Evolutionary conservation across 2,888 invertebrate genomes (phyloP), one percentile per base, ranked within the genome.

Genomic region (Harpalus rufipes): DNA sequence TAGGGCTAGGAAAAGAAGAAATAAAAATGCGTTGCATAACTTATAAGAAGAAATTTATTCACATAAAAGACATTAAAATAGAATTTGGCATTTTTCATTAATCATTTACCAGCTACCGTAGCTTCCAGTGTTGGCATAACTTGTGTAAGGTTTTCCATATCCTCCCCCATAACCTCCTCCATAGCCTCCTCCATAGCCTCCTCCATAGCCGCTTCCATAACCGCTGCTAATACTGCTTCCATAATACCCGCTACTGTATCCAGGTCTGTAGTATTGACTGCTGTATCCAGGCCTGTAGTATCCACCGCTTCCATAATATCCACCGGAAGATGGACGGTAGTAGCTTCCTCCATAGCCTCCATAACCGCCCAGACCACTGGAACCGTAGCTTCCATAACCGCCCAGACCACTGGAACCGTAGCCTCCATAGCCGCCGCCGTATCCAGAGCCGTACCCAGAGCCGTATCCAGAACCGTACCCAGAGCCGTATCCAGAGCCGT

Each of bases 211-310:
- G 21, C 10, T 63, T 7, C 51, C 63, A 41, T 63, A 63, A 1
- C 25, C 8, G 7, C 10, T 63, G 4, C 51, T 51, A 41, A 41
- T 2, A 76, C 78, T n/a, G 14, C 41, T 12, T 7, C 72, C 56
- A 6, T 41, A 1, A 41, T 74, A 82, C 51, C 82, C 82, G 39
- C 39, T 74, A 8, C 86, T 84, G 14, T 59, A 84, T 56, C 84
- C 84, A 59, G 74, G 59, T n/a, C 86, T 80, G 58, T 80, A 85
- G 7, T 85, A 74, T 32, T 21, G 21, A 21, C 39, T 74, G 6
- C 86, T 84, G 18, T 59, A 84, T 56, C 84, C 84, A 65, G 74
- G 59, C n/a, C 86, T 80, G 58, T 80, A 85, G 7, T 85, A 74
- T 32, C 32, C 32, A 32, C 32, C 6, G 5, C 32, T 5, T 32